Base-by-base conservation (phyloP, 2,797 vertebrate genomes). In the Aplochiton taeniatus region DNA sequence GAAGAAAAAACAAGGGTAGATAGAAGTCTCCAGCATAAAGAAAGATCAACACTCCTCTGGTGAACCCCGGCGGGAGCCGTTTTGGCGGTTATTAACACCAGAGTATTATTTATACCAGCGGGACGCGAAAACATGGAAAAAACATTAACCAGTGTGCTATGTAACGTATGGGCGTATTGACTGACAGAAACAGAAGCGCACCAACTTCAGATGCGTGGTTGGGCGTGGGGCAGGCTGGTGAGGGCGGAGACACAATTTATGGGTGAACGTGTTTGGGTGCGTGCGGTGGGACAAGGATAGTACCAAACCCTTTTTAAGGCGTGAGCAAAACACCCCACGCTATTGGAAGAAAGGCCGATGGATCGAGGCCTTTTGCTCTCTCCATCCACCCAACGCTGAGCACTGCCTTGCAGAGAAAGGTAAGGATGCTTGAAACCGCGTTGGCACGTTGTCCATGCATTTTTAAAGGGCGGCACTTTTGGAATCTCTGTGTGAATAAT, bases 401-500 rank as follows among this genome's bases (percentile, higher is more conserved):
- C 31, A 31, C 31, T 31, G 31, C 31, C 31, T 31, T 6, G 31
- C 31, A 31, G 31, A 31, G 31, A 66, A 57, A 70, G 68, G 68
- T 66, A 68, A 59, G 61, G 66, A 72, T 68, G 57, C 70, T 58
- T 74, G n/a, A 63, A 63, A 63, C 57, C 19, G 52, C 46, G 58
- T 8, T 55, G 45, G 41, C 68, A 10, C 13, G 7, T 14, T 65
- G 44, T 51, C 65, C 53, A 69, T 75, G 73, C 74, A 66, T 77
- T 73, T 77, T 75, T 76, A 74, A 77, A 75, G 66, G 52, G 47
- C 52, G 44, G 59, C 68, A 62, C 65, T 67, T 79, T 71, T 75
- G 63, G 77, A 70, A 70, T 70, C 53, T 69, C 61, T 20, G 63
- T 58, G 61, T 76, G 62, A 78, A 80, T 83, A 66, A 78, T 80